Evolutionary conservation across 1,140 invertebrate genomes (phyloP), one percentile per base, ranked within the genome.

Genomic region (Drosophila azteca): DNA sequence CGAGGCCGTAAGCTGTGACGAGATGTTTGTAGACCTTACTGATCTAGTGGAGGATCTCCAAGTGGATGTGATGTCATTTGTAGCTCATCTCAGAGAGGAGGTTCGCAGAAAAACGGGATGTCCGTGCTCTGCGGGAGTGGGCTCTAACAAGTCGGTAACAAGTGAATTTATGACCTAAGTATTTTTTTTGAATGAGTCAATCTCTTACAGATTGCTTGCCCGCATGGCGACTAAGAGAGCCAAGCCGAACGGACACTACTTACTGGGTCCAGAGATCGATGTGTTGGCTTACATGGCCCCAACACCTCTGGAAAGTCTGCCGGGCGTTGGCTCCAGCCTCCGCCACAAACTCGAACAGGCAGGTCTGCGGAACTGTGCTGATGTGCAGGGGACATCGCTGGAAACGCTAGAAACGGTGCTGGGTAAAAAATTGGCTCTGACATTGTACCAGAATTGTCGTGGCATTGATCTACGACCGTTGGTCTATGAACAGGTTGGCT

Each of bases 1-100:
- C 68, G 97, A 99, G 92, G 97, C 98, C 22, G 97, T 99, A 0
- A 99, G 98, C 90, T 99, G 98, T 92, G 98, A 99, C 93, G 98
- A 99, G 93, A 96, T 99, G 95, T 98, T 97, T 92, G 95, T 98
- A 8, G 97, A 99, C 92, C 95, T 97, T 51, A 96, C 94, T 3
- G 93, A 95, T 52, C 73, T 99, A 15, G 81, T 98, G 13, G 85
- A 93, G 15, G 92, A 95, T 58, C 93, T 95, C 2, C 90, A 93
- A 52, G 90, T 96, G 3, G 93, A 93, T 70, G 95, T 96, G 2
- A 90, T 95, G 74, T 93, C 96, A 49, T 97, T 99, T 93, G 96
- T 97, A 1, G 92, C 92, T 2, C 92, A 95, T 67, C 92, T 99
- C 13, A 94, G 98, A 74, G 90, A 94, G 45, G 95, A 97, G 92